Conservation (phyloP, 1,140 invertebrate genomes). For the Bombus breviceps region DNA sequence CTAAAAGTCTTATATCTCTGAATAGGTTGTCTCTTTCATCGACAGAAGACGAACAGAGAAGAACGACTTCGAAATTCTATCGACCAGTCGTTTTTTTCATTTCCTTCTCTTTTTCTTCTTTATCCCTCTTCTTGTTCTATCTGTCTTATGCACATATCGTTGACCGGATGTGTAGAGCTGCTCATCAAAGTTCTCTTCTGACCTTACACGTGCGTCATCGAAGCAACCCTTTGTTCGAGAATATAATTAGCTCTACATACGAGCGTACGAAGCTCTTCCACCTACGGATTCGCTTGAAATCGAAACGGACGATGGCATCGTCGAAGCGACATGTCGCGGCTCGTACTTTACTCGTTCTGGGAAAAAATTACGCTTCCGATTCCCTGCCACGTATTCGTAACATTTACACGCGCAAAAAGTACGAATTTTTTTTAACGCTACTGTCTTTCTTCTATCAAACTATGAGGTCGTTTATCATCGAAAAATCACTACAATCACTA, state of each 20-base stretch:
- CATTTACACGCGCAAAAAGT: neutral
- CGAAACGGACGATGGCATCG: slow-evolving; percentile 53
- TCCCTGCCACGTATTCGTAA: neutral
- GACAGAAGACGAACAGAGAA: too few relatives aligned
- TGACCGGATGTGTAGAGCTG: slow-evolving; percentile 44
- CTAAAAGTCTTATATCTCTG: too few relatives aligned
- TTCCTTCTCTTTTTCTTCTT: too few relatives aligned
- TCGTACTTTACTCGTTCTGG: neutral
- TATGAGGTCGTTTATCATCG: neutral
- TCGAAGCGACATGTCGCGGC: slow-evolving; percentile 27
- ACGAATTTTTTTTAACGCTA: neutral
- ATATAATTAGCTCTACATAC: slow-evolving; percentile 66
- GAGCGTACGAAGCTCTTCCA: slow-evolving; percentile 44
- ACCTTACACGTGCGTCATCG: slow-evolving; percentile 63
- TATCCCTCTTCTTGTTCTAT: neutral
- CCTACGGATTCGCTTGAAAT: slow-evolving; percentile 57
- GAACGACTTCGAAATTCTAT: too few relatives aligned
- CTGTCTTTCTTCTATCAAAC: neutral
- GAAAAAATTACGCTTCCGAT: neutral
- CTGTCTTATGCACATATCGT: neutral
- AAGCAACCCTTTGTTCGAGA: slow-evolving; percentile 59
- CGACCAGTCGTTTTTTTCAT: too few relatives aligned
- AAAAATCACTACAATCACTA: too few relatives aligned
- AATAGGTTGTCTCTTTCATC: too few relatives aligned
- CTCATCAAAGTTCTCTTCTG: slow-evolving; percentile 62